Evolutionary conservation across 2,113 vertebrate species (phyloP).

Genomic region (Calidris pugnax): DNA sequence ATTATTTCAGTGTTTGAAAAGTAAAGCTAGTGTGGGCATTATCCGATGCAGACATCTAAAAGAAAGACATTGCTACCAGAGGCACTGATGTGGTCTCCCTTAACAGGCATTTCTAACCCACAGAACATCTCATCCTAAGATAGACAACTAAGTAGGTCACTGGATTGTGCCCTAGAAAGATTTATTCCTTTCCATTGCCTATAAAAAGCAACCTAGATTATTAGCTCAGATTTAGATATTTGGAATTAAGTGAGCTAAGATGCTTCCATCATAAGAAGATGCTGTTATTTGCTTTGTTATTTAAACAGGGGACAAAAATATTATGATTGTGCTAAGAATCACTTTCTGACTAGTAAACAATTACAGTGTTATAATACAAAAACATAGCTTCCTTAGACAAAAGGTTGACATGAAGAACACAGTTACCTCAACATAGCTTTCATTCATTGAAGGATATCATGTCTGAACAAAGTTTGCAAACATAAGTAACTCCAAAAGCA

Average conservation of each 20-base stretch:
- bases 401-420: not conserved
- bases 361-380: not conserved
- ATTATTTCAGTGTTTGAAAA: not conserved
- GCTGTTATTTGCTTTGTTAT: not conserved
- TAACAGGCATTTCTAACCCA: not conserved
- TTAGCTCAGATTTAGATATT: not conserved
- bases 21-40: not conserved
- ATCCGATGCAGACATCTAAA: not conserved
- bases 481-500: not conserved
- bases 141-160: constrained; percentile 24
- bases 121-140: not conserved
- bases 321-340: not conserved
- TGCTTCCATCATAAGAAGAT: not conserved
- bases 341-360: not conserved
- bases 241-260: constrained; percentile 6
- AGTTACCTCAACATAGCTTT: not conserved
- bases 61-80: not conserved
- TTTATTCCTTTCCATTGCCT: constrained; percentile 12
- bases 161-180: constrained; percentile 27
- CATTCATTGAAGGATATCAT: not conserved
- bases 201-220: constrained; percentile 22
- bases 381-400: not conserved
- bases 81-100: not conserved
- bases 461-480: not conserved
- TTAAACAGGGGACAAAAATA: not conserved